Conservation (phyloP, 2,113 vertebrate genomes). For the Ictidomys tridecemlineatus region DNA sequence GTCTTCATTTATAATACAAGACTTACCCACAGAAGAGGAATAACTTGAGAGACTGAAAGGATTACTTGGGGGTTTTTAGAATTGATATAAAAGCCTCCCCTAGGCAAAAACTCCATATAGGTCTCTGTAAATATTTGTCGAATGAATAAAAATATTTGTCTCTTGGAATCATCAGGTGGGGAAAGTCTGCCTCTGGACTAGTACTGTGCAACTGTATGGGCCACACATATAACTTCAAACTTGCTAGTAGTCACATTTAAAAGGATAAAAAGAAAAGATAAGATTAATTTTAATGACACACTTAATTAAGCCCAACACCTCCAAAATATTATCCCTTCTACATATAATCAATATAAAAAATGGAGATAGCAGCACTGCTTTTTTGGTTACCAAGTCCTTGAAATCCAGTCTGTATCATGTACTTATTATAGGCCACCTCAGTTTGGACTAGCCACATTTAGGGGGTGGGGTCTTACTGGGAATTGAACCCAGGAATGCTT, state of each 20-base stretch:
- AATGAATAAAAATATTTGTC: conserved; percentile 69
- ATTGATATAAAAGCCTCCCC: conserved; percentile 17
- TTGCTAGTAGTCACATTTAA: conserved; percentile 1
- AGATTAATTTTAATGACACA: not conserved
- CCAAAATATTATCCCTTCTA: not conserved
- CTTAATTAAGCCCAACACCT: not conserved
- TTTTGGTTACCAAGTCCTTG: not conserved
- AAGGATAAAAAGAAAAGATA: conserved; percentile 11
- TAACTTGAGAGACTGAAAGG: conserved; percentile 38
- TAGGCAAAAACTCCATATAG: conserved; percentile 61
- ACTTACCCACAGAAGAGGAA: conserved; percentile 49
- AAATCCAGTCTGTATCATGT: not conserved
- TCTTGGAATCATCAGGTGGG: conserved; percentile 54
- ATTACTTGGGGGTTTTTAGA: conserved; percentile 61
- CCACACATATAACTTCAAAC: not conserved
- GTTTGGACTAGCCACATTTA: not conserved
- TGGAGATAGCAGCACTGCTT: not conserved
- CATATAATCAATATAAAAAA: not conserved
- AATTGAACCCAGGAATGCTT: no score
- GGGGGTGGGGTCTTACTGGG: no score
- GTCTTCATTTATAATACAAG: conserved; percentile 57
- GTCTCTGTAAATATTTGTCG: conserved; percentile 40
- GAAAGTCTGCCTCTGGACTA: conserved; percentile 5
- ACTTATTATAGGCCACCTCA: not conserved
- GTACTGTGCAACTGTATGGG: not conserved